These are phyloP conservation scores for Mellivora capensis DNA, from an alignment of 2,113 vertebrate species.

Conservation along the genomic window DNA sequence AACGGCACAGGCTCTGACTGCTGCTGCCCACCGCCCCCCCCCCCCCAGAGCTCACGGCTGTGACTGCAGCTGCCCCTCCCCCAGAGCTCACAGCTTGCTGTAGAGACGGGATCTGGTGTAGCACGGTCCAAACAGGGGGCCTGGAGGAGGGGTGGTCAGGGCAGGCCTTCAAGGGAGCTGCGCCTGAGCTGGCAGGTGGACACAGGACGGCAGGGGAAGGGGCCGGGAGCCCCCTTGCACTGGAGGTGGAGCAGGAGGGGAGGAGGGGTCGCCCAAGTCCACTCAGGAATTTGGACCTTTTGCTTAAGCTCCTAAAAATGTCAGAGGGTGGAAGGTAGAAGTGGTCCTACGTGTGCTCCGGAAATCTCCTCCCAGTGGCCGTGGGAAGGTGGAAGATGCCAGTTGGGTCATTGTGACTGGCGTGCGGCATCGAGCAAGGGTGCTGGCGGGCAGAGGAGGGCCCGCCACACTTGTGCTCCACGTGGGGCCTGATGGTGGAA, in stretches of 20 bases:
- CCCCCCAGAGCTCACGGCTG: background rate
- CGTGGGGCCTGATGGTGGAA: background rate
- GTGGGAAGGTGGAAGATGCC: background rate
- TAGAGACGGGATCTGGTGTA: background rate
- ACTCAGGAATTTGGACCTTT: background rate
- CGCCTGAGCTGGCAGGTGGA: background rate
- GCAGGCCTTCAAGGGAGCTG: background rate
- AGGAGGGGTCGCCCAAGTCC: background rate
- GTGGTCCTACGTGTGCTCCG: background rate
- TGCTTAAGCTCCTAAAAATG: background rate
- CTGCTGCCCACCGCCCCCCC: background rate
- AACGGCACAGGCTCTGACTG: background rate
- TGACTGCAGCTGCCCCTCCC: too few species aligned
- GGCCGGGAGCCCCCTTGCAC: background rate
- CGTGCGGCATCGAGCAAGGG: background rate
- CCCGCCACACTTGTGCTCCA: background rate
- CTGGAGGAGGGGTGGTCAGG: background rate
- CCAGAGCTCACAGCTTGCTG: background rate
- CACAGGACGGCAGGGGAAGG: background rate
- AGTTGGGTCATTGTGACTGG: background rate
- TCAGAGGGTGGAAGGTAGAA: background rate
- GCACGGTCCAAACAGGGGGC: background rate
- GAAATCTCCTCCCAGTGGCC: background rate
- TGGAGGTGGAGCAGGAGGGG: background rate
- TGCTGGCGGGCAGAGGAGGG: fast-evolving